phyloP scores from a whole-genome alignment of 2,888 invertebrate species.

The Lacanobia oleracea region DNA sequence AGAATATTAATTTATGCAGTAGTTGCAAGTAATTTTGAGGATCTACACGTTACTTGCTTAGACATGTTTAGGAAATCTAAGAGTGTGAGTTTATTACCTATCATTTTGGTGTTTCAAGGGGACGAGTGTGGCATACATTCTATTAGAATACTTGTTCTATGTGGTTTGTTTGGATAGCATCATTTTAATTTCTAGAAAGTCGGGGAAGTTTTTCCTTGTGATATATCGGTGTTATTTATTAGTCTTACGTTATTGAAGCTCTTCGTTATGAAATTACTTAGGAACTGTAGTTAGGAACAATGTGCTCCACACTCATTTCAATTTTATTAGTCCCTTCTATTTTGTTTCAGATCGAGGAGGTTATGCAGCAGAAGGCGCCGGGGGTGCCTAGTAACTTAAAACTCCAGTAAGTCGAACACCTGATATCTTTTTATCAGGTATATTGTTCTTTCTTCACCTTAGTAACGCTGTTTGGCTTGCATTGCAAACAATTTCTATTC shows the following conservation, averaged over 20 bases:
- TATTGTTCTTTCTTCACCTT: constrained; percentile 21
- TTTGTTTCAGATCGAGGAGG: constrained; percentile 87
- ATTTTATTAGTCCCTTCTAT: background rate
- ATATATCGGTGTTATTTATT: background rate
- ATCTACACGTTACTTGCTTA: constrained; percentile 49
- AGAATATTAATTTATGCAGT: constrained; percentile 63
- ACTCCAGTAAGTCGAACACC: constrained; percentile 78
- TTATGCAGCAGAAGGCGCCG: constrained; percentile 89
- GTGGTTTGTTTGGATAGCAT: background rate
- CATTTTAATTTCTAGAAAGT: background rate
- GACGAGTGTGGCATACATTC: background rate
- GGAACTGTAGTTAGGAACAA: no score
- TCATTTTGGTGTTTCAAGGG: background rate
- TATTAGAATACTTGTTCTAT: background rate
- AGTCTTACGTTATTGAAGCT: no score
- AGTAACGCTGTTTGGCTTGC: constrained; percentile 16
- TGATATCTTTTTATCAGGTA: background rate
- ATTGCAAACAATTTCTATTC: constrained; percentile 13
- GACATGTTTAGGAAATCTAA: constrained; percentile 44
- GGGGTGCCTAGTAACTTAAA: constrained; percentile 85
- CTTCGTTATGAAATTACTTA: no score
- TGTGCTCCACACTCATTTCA: background rate
- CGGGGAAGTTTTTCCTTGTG: background rate
- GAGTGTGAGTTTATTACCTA: constrained; percentile 41
- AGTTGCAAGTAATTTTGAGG: constrained; percentile 63